Evolutionary conservation across 37 sponge, comb jelly and placozoan genomes (phyloP), one percentile per base, ranked within the genome.

Genomic region (Chondrilla cf. caribensis): DNA sequence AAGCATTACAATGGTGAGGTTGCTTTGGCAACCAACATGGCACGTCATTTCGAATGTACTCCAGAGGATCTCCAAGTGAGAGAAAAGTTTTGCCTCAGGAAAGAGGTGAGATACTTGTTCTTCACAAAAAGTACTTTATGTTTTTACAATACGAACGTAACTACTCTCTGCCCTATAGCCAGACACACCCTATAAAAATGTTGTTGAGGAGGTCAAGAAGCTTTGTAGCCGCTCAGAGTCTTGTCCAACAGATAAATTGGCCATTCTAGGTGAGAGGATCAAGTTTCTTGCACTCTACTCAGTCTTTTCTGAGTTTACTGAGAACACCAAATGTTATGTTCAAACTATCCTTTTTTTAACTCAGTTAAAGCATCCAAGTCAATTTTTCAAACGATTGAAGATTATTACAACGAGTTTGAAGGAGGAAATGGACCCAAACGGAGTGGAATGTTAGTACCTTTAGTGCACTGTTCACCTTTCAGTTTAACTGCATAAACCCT

Each of bases 21-120:
- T 64, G 64, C 93, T 43, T 55, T 84, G 25, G 93, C 90, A 41
- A 79, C 38, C 60, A 93, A 84, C 82, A 93, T 93, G 90, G 78
- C 82, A 28, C 77, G 81, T 44, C 66, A 85, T 58, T 87, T 79
- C 83, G 82, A 84, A 28, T 80, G 83, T 33, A 73, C 82, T 0
- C 90, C 93, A 22, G 84, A 60, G 43, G 93, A 93, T 39, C 59
- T 93, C 32, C 41, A 86, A 21, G 85, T 93, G 33, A 47, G 88
- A 55, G 79, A 82, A 51, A 89, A 93, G 51, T 93, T 84, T 78
- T 87, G 87, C 71, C 79, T 93, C 21, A 9, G 76, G 19, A 77
- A 84, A 0, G 83, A 87, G 87, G 93, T 93, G 9, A 73, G 79
- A 0, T 15, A 73, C 18, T 38, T 71, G 3, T 38, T 25, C 29